Percentiles rank a stretch among this genome's conserved stretches.
Evolutionary conservation across 1,140 invertebrate genomes (phyloP).

Genomic region (Drosophila dunni): DNA sequence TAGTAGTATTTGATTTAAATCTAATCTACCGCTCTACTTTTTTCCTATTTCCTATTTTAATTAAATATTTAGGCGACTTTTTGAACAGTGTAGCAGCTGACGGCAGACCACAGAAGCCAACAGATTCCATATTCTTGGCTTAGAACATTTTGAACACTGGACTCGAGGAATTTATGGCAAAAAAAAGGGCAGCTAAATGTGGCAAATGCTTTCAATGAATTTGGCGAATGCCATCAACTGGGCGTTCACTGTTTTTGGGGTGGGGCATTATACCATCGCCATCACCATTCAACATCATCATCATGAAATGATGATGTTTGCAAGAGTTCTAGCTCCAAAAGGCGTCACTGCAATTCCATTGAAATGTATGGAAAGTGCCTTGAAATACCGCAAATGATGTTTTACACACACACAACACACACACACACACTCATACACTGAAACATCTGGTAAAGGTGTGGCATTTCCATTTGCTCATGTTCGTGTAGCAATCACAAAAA

Average conservation of each 20-base stretch:
- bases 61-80: too few relatives aligned
- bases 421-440: background rate
- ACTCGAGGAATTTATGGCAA: constrained; percentile 33
- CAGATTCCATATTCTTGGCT: background rate
- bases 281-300: background rate
- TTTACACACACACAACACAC: constrained; percentile 4
- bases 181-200: constrained; percentile 35
- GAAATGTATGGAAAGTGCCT: constrained; percentile 40
- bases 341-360: constrained; percentile 38
- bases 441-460: constrained; percentile 32
- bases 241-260: background rate
- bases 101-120: constrained; percentile 2
- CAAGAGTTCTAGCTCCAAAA: constrained; percentile 19
- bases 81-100: constrained; percentile 5
- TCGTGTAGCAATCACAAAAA: constrained; percentile 9
- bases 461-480: constrained; percentile 20
- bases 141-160: background rate
- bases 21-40: too few relatives aligned
- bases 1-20: too few relatives aligned
- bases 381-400: constrained; percentile 34
- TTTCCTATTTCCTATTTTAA: too few relatives aligned
- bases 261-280: background rate
- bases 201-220: constrained; percentile 49
- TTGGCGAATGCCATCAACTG: constrained; percentile 34
- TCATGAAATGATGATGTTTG: constrained; percentile 42